phyloP scores from a whole-genome alignment of 2,113 vertebrate species.

The Tragelaphus buxtoni region DNA sequence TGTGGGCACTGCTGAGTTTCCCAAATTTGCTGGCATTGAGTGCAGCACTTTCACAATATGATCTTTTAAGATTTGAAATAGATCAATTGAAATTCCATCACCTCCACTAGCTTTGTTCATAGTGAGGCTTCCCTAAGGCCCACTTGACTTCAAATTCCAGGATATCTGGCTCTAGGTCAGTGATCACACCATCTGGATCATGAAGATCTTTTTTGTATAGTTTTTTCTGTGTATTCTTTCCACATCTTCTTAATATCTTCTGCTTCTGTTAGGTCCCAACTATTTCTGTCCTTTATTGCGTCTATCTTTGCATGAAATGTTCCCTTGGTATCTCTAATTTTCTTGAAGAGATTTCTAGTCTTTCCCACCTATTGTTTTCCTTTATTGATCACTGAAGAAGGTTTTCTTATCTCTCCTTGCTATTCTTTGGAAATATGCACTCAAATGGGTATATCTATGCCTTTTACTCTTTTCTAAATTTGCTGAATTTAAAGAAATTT shows the following conservation, averaged over 20 bases:
- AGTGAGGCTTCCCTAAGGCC: neutral
- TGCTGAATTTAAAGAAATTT: neutral
- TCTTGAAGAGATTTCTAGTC: neutral
- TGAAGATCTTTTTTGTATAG: neutral
- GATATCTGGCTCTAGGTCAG: neutral
- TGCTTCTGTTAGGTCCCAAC: neutral
- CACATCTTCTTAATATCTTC: neutral
- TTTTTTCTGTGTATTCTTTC: neutral
- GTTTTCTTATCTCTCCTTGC: neutral
- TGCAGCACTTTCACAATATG: neutral
- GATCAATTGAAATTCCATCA: neutral
- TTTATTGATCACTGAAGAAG: neutral
- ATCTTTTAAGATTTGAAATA: neutral
- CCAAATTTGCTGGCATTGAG: neutral
- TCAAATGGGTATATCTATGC: neutral
- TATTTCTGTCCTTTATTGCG: neutral
- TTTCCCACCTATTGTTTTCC: neutral
- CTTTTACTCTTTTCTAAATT: neutral
- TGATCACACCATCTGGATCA: neutral
- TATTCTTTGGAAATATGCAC: neutral
- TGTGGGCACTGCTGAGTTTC: neutral
- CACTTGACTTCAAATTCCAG: neutral
- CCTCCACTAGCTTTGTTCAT: neutral
- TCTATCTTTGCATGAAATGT: neutral
- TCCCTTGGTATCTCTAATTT: neutral